phyloP scores from a whole-genome alignment of 2,113 vertebrate species.

The Diphyllodes magnificus region DNA sequence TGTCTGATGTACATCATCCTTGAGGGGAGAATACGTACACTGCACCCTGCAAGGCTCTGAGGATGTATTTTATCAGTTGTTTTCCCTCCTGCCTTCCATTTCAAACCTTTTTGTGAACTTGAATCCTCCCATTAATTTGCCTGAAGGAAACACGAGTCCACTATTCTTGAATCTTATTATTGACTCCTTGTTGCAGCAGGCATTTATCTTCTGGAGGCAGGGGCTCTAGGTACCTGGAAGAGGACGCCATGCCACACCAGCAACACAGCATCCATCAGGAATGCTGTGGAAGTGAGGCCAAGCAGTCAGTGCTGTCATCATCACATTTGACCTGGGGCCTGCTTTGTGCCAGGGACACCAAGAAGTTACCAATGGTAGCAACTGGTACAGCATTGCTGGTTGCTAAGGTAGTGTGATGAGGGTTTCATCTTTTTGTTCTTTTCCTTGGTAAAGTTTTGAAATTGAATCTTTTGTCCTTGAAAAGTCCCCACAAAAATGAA shows the following conservation, averaged over 20 bases:
- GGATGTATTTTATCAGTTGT: neutral
- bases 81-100: slow-evolving; percentile 6
- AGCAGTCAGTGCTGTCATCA: accelerated
- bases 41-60: neutral
- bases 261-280: neutral
- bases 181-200: neutral
- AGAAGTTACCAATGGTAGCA: neutral
- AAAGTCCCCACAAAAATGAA: slow-evolving; percentile 13
- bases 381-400: neutral
- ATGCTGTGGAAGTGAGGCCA: neutral
- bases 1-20: neutral
- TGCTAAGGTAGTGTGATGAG: neutral
- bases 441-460: neutral
- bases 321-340: neutral
- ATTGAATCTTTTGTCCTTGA: slow-evolving; percentile 37
- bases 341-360: neutral
- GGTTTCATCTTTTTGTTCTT: neutral
- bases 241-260: accelerated
- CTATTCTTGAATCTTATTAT: neutral
- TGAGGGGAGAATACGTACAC: neutral
- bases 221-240: neutral
- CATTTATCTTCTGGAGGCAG: neutral
- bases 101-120: neutral
- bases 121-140: neutral
- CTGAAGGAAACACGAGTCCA: neutral